Base-by-base conservation (phyloP, 2,113 vertebrate genomes). In the Pongo abelii region DNA sequence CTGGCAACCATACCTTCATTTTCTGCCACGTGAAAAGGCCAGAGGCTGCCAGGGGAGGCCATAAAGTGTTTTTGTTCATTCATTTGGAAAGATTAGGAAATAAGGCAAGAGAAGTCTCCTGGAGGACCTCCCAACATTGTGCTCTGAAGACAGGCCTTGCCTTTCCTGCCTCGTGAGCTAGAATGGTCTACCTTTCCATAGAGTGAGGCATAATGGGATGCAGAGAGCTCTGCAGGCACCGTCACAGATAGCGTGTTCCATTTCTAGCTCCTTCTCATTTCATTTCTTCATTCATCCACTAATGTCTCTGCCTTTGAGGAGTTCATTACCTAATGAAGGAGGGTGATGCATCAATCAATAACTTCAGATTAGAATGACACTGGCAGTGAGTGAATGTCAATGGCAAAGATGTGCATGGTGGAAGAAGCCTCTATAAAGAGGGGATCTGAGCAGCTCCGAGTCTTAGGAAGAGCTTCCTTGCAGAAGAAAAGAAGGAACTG, bases 191-290 rank as follows among this genome's bases (percentile, higher is more conserved):
- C 46, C 30, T 27, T 52, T 77, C 11, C 0, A 13, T 1, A 10
- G 18, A n/a, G 17, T 89, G 84, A 9, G 12, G 40, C 22, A 38
- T 43, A n/a, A 1, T 4, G 7, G 0, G 0, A 0, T 0, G 6
- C 50, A 8, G 13, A 84, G n/a, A 86, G 25, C 74, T 32, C 13
- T 10, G 30, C 6, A 5, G 35, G 11, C 20, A 7, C 8, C 6
- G 40, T 64, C 8, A 1, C 3, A n/a, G 89, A 35, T 2, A 40
- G 32, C 0, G 0, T 0, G n/a, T 10, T 3, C 38, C 55, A 9
- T 23, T 20, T 89, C 48, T 64, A 30, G 2, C 79, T 16, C 32
- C 3, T 10, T 20, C 48, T 35, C 20, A 2, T 30, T 38, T 20
- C 13, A 8, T 93, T 12, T 23, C 55, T 6, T 52, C 55, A 2